Conservation (phyloP, 2,113 vertebrate genomes). For the Panthera tigris region DNA sequence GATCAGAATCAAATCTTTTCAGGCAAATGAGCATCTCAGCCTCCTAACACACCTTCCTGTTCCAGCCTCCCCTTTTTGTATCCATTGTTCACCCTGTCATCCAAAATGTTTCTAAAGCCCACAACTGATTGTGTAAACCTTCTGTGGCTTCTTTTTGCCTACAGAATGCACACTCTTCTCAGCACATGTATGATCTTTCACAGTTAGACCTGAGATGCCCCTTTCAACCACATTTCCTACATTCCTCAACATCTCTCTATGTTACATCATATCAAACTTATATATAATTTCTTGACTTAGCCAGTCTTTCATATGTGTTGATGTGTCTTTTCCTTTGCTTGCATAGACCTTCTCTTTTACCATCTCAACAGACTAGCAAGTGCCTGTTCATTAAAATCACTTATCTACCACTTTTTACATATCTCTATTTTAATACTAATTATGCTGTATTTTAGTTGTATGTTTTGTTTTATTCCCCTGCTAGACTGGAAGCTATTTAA, state of each 20-base stretch:
- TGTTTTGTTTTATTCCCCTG: not conserved
- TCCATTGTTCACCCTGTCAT: not conserved
- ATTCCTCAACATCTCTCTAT: not conserved
- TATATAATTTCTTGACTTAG: not conserved
- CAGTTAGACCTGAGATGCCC: not conserved
- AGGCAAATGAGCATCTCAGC: not conserved
- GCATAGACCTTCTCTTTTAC: not conserved
- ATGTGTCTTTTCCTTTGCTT: not conserved
- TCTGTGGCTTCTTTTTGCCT: not conserved
- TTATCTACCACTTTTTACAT: not conserved
- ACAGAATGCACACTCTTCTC: not conserved
- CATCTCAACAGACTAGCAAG: not conserved
- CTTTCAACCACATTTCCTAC: not conserved
- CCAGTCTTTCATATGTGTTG: not conserved
- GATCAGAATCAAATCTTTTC: not conserved
- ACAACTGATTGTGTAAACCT: not conserved
- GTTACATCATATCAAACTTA: not conserved
- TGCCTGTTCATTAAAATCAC: not conserved
- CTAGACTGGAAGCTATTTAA: not conserved
- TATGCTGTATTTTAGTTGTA: not conserved
- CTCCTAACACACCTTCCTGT: rapidly evolving
- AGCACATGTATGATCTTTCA: not conserved
- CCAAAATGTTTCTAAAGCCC: not conserved
- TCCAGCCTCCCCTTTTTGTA: not conserved
- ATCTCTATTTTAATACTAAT: not conserved